Conservation (phyloP, 2,113 vertebrate species). For the Ceratotherium simum region DNA sequence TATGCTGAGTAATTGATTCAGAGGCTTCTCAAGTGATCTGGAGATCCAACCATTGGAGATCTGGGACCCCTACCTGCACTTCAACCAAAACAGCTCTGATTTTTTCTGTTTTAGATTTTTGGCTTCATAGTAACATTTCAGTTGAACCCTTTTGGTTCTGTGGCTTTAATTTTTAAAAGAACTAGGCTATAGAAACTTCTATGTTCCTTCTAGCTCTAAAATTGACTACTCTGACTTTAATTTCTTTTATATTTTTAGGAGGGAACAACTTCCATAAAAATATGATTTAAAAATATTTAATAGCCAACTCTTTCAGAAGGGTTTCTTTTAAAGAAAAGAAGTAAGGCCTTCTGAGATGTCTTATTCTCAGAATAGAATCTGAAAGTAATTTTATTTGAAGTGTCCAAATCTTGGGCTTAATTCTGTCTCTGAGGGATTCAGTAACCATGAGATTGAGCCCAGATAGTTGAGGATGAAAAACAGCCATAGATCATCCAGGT, state of each 20-base stretch:
- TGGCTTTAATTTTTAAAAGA: conserved; percentile 42
- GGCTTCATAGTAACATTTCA: conserved; percentile 29
- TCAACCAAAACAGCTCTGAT: background rate
- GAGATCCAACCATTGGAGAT: background rate
- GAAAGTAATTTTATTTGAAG: conserved; percentile 72
- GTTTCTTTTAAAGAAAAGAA: conserved; percentile 32
- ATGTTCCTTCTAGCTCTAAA: conserved; percentile 15
- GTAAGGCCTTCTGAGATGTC: conserved; percentile 21
- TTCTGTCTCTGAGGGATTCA: conserved; percentile 64
- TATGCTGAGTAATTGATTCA: background rate
- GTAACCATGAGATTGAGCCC: conserved; percentile 46
- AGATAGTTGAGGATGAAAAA: conserved; percentile 51
- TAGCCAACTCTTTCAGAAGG: conserved; percentile 40
- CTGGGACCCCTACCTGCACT: background rate
- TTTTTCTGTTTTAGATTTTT: background rate
- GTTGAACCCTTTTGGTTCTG: background rate
- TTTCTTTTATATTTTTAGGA: background rate
- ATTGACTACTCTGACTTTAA: background rate
- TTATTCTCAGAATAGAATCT: conserved; percentile 61
- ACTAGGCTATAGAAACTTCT: background rate
- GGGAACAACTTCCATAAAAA: background rate
- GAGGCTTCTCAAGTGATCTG: background rate
- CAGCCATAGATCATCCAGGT: conserved; percentile 39
- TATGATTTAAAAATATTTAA: conserved; percentile 58
- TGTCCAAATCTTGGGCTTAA: conserved; percentile 66